Evolutionary conservation across 2,888 invertebrate genomes (phyloP).

Genomic region (Arrhopalites spinosus): DNA sequence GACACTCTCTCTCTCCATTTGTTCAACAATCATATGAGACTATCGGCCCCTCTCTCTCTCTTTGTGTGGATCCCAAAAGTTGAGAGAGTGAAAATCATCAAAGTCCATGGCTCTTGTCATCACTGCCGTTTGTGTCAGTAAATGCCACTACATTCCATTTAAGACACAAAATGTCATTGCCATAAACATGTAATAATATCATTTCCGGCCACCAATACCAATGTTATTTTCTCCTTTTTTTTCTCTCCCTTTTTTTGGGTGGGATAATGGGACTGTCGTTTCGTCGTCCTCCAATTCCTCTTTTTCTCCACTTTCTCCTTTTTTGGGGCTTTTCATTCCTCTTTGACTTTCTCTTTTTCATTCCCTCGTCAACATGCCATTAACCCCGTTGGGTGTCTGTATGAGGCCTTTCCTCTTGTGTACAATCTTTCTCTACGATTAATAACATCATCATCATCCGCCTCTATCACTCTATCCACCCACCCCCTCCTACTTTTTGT

Average conservation of each 20-base stretch:
- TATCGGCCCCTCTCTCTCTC: not conserved
- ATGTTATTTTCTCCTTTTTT: not conserved
- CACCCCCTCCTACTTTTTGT: not conserved
- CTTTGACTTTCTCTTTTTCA: no score
- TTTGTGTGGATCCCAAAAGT: not conserved
- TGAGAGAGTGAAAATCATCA: not conserved
- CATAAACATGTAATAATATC: not conserved
- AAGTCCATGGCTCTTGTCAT: not conserved
- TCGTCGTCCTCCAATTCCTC: not conserved
- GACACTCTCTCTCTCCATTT: not conserved
- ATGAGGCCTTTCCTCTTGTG: slow-evolving; percentile 10
- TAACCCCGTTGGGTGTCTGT: slow-evolving; percentile 18
- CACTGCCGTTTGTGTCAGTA: not conserved
- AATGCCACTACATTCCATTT: slow-evolving; percentile 5
- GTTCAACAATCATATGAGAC: not conserved
- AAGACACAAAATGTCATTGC: not conserved
- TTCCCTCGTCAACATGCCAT: slow-evolving; percentile 20
- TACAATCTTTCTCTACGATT: slow-evolving; percentile 31
- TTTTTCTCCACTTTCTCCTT: slow-evolving; percentile 6
- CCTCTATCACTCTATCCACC: not conserved
- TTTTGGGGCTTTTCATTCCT: not conserved
- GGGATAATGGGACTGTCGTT: not conserved
- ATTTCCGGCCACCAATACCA: not conserved
- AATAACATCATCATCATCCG: slow-evolving; percentile 20
- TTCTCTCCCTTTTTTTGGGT: not conserved